Base-by-base conservation (phyloP, 2,797 vertebrate species). In the Diplodus puntazzo region DNA sequence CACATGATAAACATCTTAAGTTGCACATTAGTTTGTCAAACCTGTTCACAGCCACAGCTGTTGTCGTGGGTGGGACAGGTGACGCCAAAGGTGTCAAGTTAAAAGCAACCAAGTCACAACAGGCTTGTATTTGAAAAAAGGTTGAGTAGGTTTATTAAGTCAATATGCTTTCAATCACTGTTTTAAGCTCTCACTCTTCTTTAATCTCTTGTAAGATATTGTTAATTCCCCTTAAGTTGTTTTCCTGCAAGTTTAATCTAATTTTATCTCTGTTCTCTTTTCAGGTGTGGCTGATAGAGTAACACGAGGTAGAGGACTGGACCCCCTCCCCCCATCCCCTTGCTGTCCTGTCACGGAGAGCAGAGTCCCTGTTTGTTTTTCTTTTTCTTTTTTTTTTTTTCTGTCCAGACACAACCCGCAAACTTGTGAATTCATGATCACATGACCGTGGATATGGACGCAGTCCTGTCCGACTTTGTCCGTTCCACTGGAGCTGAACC, bases 401-500 rank as follows among this genome's bases (percentile, higher is more conserved):
- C 89, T 90, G 75, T 82, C 84, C 77, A 77, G 87, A 93, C 79
- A 90, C 69, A 80, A 81, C 89, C 91, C 67, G 77, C 87, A 82
- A 85, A 90, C 89, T 79, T 78, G 87, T 94, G 86, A 92, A 92
- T 95, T 96, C 95, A 96, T 96, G 96, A 96, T 96, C 96, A 94
- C 97, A 96, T 96, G 95, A 96, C 97, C 95, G 95, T 89, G 96
- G 97, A 97, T 95, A 99, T 98, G 98, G 98, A 99, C 94, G 94
- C 97, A 89, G 97, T 99, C 95, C 96, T 99, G 87, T 98, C 98
- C 62, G 97, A 98, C 94, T 99, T 99, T 96, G 97, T 99, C 88
- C 97, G 97, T 96, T 98, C 98, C 53, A 99, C 98, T 45, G 98
- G 97, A 94, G 97, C 98, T 69, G 98, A 99, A 94, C 98, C 98